These are phyloP conservation scores for Pogonocichla stellata DNA, from an alignment of 2,113 vertebrate species.

Conservation along the genomic window DNA sequence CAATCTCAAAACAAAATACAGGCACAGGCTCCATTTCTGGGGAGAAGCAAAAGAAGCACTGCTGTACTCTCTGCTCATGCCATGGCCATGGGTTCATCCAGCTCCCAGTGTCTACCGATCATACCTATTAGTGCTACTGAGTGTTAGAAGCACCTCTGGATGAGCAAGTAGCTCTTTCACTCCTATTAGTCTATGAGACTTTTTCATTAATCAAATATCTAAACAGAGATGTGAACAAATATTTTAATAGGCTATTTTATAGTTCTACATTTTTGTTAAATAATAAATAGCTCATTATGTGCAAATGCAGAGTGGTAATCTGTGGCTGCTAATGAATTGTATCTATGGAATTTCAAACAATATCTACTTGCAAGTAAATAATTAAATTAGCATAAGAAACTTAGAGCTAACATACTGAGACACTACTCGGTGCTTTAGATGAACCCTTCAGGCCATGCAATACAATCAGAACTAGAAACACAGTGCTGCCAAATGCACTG, in stretches of 20 bases:
- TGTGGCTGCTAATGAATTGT: background rate
- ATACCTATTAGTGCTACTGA: background rate
- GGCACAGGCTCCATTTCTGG: background rate
- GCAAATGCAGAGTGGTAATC: background rate
- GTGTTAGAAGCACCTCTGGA: background rate
- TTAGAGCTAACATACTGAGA: background rate
- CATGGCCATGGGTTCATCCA: background rate
- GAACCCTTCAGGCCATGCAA: background rate
- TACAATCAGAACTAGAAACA: background rate
- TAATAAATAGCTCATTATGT: background rate
- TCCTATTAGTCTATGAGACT: background rate
- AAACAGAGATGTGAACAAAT: background rate
- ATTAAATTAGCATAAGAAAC: conserved; percentile 9
- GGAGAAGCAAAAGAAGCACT: background rate
- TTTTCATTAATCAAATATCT: background rate
- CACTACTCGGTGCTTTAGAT: background rate
- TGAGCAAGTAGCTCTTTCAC: background rate
- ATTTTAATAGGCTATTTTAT: background rate
- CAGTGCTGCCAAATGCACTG: background rate
- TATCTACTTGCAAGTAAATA: conserved; percentile 8
- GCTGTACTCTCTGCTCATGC: background rate
- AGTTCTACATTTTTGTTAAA: background rate
- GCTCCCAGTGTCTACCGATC: background rate
- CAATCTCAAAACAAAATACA: background rate
- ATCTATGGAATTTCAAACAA: background rate